A percentile compares a stretch with the other conserved stretches of the same genome.
These are phyloP conservation scores for Phrynocephalus forsythii DNA, from an alignment of 2,797 vertebrate genomes.

Conservation along the genomic window DNA sequence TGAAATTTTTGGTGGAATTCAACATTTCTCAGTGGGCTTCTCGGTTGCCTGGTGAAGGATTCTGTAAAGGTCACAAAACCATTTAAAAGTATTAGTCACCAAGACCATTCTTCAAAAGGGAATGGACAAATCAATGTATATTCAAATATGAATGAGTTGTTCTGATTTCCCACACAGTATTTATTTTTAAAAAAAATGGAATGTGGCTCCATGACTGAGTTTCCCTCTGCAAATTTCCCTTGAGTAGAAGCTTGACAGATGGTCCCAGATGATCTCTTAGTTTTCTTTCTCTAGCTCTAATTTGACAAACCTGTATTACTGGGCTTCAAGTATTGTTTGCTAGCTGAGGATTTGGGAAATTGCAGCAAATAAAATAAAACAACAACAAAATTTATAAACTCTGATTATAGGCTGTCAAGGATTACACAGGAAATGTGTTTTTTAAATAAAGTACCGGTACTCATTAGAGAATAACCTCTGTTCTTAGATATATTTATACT, in stretches of 20 bases:
- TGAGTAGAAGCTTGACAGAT: background rate
- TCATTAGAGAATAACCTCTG: too few relatives aligned
- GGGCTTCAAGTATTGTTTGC: too few relatives aligned
- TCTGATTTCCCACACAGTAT: background rate
- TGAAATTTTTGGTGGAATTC: rapidly evolving
- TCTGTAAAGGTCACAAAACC: background rate
- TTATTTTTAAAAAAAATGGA: background rate
- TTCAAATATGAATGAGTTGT: background rate
- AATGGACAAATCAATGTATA: rapidly evolving
- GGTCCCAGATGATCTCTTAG: background rate
- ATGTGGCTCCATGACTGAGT: background rate
- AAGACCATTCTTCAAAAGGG: background rate
- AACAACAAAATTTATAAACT: too few relatives aligned
- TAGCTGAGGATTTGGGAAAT: too few relatives aligned
- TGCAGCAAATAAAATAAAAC: too few relatives aligned
- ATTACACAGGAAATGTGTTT: background rate
- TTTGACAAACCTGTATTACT: background rate
- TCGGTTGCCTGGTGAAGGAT: background rate
- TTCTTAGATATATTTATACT: too few relatives aligned
- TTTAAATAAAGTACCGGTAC: too few relatives aligned
- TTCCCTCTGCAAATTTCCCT: background rate
- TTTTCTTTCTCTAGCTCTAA: too few relatives aligned
- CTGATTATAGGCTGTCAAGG: background rate
- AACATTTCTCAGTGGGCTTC: background rate
- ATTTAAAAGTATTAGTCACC: background rate